Conservation (phyloP, 2,888 invertebrate genomes). For the Phalera bucephala region DNA sequence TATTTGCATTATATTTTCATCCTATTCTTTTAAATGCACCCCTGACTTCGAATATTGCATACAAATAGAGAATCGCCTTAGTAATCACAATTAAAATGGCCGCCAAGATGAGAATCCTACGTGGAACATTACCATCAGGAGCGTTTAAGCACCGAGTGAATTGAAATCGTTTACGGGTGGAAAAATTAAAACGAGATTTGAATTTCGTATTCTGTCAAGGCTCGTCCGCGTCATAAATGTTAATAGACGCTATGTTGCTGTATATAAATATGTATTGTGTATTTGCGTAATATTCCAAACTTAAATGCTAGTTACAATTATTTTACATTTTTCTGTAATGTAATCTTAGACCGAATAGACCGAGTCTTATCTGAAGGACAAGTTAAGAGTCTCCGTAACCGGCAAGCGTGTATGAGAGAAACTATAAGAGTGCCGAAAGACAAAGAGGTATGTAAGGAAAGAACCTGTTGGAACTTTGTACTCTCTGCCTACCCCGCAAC, state of each 20-base stretch:
- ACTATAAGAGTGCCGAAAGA: no score
- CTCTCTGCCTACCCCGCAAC: no score
- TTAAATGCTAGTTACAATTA: no score
- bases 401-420: no score
- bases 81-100: constrained; percentile 48
- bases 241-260: constrained; percentile 11
- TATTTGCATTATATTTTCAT: constrained; percentile 10
- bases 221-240: constrained; percentile 31
- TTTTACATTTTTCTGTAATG: no score
- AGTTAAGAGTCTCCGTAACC: no score
- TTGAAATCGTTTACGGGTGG: constrained; percentile 48
- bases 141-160: constrained; percentile 40
- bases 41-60: constrained; percentile 36
- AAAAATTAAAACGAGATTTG: constrained; percentile 43
- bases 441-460: no score
- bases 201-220: constrained; percentile 35
- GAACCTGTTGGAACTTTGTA: no score
- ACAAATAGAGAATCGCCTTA: constrained; percentile 42
- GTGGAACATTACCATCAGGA: constrained; percentile 43
- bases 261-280: no score
- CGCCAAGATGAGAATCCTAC: constrained; percentile 32
- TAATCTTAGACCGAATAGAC: no score
- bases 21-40: constrained; percentile 23
- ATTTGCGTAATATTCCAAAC: no score
- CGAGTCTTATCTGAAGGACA: no score